These are phyloP conservation scores for Rhinichthys klamathensis DNA, from an alignment of 2,113 vertebrate species.

Conservation along the genomic window DNA sequence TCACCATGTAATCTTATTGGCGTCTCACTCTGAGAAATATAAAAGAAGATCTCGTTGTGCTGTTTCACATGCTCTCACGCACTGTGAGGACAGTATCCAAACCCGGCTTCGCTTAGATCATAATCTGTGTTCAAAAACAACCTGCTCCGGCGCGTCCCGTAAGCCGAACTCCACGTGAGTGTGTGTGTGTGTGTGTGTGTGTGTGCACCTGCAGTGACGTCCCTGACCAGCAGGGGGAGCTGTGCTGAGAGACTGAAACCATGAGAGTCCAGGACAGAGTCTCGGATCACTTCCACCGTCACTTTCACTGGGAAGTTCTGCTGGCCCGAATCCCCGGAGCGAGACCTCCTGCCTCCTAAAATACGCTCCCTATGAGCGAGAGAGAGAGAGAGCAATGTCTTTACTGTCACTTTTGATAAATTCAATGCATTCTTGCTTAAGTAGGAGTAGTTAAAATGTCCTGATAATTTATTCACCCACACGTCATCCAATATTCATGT, in stretches of 20 bases:
- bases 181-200: conserved; percentile 39
- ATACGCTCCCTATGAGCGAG: conserved; percentile 77
- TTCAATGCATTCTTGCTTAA: background rate
- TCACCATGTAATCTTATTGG: background rate
- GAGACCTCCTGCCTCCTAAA: conserved; percentile 75
- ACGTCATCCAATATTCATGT: too few relatives aligned
- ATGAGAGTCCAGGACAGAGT: conserved; percentile 84
- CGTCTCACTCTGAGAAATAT: background rate
- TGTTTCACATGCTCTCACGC: too few relatives aligned
- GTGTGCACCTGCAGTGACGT: conserved; percentile 83
- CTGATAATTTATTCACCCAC: too few relatives aligned
- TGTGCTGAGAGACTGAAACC: conserved; percentile 87
- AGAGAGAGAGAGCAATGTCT: background rate
- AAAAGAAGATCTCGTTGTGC: background rate
- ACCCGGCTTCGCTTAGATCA: background rate
- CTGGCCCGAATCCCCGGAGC: conserved; percentile 74
- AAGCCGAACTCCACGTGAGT: background rate
- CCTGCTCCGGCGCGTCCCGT: background rate
- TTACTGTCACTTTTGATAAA: background rate
- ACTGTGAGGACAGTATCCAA: background rate
- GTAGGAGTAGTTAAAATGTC: too few relatives aligned
- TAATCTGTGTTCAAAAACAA: conserved; percentile 29
- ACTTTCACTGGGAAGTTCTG: conserved; percentile 79
- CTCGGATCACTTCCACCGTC: conserved; percentile 85
- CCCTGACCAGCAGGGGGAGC: conserved; percentile 87